Evolutionary conservation across 2,888 invertebrate genomes (phyloP).

Genomic region (Nasonovia ribisnigri): DNA sequence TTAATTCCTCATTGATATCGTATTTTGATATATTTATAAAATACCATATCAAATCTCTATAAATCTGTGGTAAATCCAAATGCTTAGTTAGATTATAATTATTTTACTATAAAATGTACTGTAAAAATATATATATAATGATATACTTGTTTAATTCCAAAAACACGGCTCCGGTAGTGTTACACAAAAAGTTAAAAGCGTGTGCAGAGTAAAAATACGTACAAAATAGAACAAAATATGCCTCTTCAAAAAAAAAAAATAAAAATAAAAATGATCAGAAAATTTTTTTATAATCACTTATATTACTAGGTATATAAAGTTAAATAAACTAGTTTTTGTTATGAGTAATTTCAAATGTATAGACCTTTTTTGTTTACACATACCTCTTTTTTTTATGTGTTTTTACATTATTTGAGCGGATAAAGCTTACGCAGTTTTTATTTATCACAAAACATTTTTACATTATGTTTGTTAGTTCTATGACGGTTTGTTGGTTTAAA

Average conservation of each 20-base stretch:
- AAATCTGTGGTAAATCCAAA: neutral
- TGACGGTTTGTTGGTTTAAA: neutral
- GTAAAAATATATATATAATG: neutral
- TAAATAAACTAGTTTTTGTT: neutral
- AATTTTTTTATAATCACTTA: neutral
- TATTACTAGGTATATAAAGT: neutral
- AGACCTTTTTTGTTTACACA: neutral
- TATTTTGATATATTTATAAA: neutral
- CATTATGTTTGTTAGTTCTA: neutral
- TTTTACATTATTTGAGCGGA: neutral
- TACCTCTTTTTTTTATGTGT: neutral
- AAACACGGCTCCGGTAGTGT: neutral
- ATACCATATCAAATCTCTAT: neutral
- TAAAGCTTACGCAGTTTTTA: neutral
- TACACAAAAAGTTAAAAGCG: neutral
- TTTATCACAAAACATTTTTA: neutral
- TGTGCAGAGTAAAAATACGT: neutral
- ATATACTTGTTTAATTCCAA: neutral
- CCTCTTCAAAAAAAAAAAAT: neutral
- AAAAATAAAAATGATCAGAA: neutral
- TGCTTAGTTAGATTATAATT: neutral
- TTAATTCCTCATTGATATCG: neutral
- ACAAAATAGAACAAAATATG: neutral
- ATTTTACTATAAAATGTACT: neutral
- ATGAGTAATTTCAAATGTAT: neutral